phyloP scores from a whole-genome alignment of 2,888 invertebrate genomes.

The Xestia sexstrigata region DNA sequence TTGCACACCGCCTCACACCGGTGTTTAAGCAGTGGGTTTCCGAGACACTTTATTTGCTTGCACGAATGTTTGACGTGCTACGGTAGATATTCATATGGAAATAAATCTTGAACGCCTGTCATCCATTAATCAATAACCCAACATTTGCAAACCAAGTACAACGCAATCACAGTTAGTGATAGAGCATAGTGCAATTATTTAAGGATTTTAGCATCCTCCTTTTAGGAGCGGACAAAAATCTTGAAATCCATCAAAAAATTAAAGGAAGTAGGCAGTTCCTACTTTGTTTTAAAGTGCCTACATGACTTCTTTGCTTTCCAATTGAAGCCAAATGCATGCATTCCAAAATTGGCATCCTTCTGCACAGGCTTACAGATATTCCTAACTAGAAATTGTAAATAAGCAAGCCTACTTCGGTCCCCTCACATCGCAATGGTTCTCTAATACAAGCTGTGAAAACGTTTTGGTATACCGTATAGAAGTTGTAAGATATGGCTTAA shows the following conservation, averaged over 20 bases:
- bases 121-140: slow-evolving; percentile 14
- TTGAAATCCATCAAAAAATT: neutral
- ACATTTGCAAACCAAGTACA: slow-evolving; percentile 3
- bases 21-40: slow-evolving; percentile 6
- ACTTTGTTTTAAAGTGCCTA: neutral
- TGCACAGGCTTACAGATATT: neutral
- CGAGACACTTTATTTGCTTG: slow-evolving; percentile 33
- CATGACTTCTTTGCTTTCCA: neutral
- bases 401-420: neutral
- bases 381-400: neutral
- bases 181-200: neutral
- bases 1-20: slow-evolving; percentile 40
- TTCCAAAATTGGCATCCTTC: neutral
- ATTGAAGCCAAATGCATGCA: neutral
- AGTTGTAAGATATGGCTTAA: slow-evolving; percentile 20
- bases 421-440: slow-evolving; percentile 4
- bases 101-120: slow-evolving; percentile 29
- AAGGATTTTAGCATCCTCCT: neutral
- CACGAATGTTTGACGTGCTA: slow-evolving; percentile 25
- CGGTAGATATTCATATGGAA: slow-evolving; percentile 31
- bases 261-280: too few relatives aligned
- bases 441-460: neutral
- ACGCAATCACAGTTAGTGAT: neutral
- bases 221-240: neutral
- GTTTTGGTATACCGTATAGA: neutral